Evolutionary conservation across 1,140 invertebrate species (phyloP).

Genomic region (Lepidurus apus): DNA sequence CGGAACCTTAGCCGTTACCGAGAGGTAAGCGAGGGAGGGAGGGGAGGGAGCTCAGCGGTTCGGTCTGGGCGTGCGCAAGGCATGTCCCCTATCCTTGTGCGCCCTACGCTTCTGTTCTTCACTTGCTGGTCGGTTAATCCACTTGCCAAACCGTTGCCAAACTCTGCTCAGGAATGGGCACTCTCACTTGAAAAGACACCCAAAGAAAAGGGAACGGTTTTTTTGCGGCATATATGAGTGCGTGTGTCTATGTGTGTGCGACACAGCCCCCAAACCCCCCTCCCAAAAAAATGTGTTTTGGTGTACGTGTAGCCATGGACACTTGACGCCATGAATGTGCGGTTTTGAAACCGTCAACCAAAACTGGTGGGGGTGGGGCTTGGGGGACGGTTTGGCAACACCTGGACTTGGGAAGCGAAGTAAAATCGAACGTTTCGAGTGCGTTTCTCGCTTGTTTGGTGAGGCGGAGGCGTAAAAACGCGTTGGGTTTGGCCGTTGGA

Average conservation of each 20-base stretch:
- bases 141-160: slow-evolving; percentile 21
- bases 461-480: no score
- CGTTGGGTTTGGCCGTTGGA: no score
- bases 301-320: neutral
- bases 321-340: neutral
- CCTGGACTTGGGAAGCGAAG: neutral
- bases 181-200: neutral
- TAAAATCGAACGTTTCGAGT: neutral
- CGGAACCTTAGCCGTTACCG: neutral
- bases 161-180: neutral
- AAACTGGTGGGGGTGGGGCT: neutral
- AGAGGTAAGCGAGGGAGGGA: neutral
- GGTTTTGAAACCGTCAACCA: neutral
- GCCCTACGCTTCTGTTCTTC: neutral
- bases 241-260: no score
- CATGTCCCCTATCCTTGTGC: neutral
- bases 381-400: neutral
- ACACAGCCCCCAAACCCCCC: no score
- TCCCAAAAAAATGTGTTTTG: neutral
- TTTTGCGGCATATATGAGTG: neutral
- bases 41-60: neutral
- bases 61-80: neutral
- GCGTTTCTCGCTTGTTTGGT: no score
- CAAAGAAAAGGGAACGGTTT: neutral
- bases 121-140: slow-evolving; percentile 16